Conservation (phyloP, 1,140 invertebrate genomes). For the Apis cerana region DNA sequence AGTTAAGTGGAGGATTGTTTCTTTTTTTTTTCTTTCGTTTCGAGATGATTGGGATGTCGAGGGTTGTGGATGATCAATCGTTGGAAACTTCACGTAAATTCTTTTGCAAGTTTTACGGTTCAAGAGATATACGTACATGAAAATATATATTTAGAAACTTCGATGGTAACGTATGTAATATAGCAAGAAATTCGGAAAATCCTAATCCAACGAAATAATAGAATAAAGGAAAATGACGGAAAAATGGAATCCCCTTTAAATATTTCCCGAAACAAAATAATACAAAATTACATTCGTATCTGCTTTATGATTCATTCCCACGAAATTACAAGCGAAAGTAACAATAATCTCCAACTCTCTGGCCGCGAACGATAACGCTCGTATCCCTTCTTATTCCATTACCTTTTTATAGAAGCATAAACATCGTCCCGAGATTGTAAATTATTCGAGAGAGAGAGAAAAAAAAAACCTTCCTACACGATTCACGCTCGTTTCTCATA, state of each 20-base stretch:
- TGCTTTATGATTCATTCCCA: background rate
- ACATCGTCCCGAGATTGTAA: background rate
- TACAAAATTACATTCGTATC: background rate
- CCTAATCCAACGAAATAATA: too few species aligned
- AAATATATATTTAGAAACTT: too few species aligned
- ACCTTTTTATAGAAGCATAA: constrained; percentile 12
- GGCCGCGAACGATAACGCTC: background rate
- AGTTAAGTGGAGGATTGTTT: too few species aligned
- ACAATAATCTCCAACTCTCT: background rate
- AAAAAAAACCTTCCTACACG: background rate
- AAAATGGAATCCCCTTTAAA: background rate
- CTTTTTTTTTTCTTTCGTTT: too few species aligned
- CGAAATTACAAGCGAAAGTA: background rate
- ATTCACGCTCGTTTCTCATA: background rate
- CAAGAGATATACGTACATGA: too few species aligned
- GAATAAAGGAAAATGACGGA: background rate
- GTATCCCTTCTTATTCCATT: background rate
- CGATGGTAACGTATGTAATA: too few species aligned
- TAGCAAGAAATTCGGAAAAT: too few species aligned
- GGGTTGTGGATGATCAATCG: too few species aligned
- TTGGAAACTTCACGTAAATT: too few species aligned
- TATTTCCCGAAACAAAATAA: background rate
- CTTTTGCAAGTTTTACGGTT: too few species aligned
- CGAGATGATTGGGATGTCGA: too few species aligned
- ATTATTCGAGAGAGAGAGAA: constrained; percentile 17